Evolutionary conservation across 2,797 vertebrate species (phyloP).

Genomic region (Malacoctenus gilli): DNA sequence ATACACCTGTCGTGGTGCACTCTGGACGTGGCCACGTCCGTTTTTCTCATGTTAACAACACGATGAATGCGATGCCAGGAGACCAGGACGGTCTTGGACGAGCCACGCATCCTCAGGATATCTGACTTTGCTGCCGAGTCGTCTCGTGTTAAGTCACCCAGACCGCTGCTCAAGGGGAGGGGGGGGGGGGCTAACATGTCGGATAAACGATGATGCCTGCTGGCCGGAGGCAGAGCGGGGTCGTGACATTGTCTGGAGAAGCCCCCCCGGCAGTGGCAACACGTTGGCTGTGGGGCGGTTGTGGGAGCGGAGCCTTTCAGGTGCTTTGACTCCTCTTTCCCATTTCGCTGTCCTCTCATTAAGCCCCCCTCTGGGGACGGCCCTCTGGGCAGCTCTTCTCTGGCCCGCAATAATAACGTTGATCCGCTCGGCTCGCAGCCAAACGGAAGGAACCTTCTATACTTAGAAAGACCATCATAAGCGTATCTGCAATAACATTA

Average conservation of each 20-base stretch:
- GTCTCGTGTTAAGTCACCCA: conserved; percentile 60
- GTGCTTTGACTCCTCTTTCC: conserved; percentile 47
- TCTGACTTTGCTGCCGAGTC: conserved; percentile 44
- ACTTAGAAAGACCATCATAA: conserved; percentile 67
- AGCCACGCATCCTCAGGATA: conserved; percentile 40
- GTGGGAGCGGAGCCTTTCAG: conserved; percentile 53
- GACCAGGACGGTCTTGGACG: conserved; percentile 44
- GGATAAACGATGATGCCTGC: conserved; percentile 55
- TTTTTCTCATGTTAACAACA: conserved; percentile 57
- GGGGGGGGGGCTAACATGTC: conserved; percentile 42
- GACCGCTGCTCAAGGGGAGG: conserved; percentile 19
- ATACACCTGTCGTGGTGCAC: conserved; percentile 48
- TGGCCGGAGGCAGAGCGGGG: conserved; percentile 39
- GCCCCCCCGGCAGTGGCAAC: conserved; percentile 54
- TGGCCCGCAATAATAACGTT: conserved; percentile 67
- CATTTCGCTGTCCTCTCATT: conserved; percentile 60
- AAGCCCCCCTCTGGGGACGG: conserved; percentile 61
- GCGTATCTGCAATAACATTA: conserved; percentile 65
- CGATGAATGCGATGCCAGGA: conserved; percentile 36
- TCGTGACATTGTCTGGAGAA: conserved; percentile 57
- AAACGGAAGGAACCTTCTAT: conserved; percentile 59
- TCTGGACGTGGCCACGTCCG: conserved; percentile 45
- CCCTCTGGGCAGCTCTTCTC: conserved; percentile 60
- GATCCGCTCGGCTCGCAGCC: conserved; percentile 68
- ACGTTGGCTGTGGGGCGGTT: conserved; percentile 38